phyloP scores from a whole-genome alignment of 2,797 vertebrate species.

The Manis javanica region DNA sequence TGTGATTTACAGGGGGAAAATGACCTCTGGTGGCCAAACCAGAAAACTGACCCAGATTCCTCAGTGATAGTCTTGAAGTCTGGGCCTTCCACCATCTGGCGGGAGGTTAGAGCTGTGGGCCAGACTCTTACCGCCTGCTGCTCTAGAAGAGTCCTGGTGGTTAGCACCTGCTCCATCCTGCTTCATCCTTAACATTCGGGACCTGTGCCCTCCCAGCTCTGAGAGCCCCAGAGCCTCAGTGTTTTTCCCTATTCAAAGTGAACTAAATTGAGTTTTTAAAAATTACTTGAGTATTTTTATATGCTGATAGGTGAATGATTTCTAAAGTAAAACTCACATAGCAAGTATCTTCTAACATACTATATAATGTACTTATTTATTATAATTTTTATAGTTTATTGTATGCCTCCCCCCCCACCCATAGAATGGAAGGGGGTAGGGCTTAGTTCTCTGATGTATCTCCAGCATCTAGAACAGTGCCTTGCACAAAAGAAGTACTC shows the following conservation, averaged over 20 bases:
- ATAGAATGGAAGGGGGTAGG: neutral
- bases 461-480: neutral
- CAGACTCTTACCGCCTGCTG: neutral
- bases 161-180: neutral
- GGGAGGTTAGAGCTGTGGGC: neutral
- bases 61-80: neutral
- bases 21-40: constrained; percentile 80
- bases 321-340: constrained; percentile 13
- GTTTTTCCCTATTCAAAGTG: neutral
- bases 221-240: neutral
- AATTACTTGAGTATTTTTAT: constrained; percentile 42
- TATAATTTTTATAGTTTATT: constrained; percentile 20
- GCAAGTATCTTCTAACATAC: neutral
- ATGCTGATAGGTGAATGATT: neutral
- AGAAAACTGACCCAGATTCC: constrained; percentile 47
- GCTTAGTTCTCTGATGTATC: neutral
- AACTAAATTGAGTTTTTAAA: neutral
- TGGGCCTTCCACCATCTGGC: neutral
- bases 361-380: constrained; percentile 55
- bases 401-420: neutral
- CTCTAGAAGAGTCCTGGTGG: neutral
- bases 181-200: neutral
- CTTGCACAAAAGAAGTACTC: neutral
- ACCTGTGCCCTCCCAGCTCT: neutral
- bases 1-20: constrained; percentile 71